Base-by-base conservation (phyloP, 2,113 vertebrate genomes). In the Solea solea region DNA sequence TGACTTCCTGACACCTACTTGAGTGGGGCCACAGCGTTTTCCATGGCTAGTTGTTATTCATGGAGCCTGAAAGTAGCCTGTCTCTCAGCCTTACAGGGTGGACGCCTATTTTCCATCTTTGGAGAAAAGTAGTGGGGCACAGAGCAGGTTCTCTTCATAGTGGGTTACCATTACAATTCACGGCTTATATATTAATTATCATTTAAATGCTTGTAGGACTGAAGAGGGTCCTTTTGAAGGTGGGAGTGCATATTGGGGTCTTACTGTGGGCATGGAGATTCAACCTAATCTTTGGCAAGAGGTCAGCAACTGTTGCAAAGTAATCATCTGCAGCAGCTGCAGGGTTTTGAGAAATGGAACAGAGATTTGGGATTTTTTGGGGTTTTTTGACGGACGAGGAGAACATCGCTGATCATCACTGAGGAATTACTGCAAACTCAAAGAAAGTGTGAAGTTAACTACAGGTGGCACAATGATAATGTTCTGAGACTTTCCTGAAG, bases 1-100 rank as follows among this genome's bases (percentile, higher is more conserved):
- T 92, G 92, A 94, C 93, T 93, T 86, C 75, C 88, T 92, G 91
- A 93, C 90, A 90, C 90, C 85, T 74, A 84, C 86, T 88, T 87
- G 86, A 90, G 90, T 88, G 80, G 74, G 86, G 86, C 90, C 90
- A 82, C 70, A 42, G 74, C 51, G 55, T 88, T 83, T 89, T 91
- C 91, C 85, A 80, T 81, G 86, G 75, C 87, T 91, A 77, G 83
- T 92, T 91, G 86, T 87, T 90, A 93, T 90, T 93, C 89, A 90
- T 91, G 77, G 86, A 60, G 74, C 78, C 67, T 75, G 34, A 85
- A 88, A 84, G 80, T 84, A 89, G 81, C 74, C 84, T 86, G 87
- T 84, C 89, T 81, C 78, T 86, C 88, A 88, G 82, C 61, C 74
- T 87, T 64, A 14, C 14, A 85, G 68, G 69, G 78, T 64, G 82